phyloP scores from a whole-genome alignment of 1,140 invertebrate genomes.

The Heliconius congener region DNA sequence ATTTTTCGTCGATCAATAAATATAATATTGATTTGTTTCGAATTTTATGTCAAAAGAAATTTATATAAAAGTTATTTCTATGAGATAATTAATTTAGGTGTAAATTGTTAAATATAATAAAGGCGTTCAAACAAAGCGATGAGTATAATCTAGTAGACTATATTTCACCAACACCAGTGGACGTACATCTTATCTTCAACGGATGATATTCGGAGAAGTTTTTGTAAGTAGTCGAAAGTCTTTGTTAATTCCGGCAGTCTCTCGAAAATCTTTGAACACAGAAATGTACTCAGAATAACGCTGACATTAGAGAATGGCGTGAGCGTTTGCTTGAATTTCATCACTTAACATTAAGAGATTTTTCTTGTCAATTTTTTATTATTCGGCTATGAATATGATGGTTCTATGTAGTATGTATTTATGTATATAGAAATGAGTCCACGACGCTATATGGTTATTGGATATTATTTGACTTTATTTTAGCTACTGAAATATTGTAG shows the following conservation, averaged over 20 bases:
- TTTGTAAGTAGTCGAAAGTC: constrained; percentile 36
- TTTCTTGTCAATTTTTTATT: constrained; percentile 17
- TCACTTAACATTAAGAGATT: constrained; percentile 24
- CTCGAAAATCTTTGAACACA: constrained; percentile 36
- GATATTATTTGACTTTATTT: no score
- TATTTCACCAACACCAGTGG: background rate
- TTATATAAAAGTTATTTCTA: background rate
- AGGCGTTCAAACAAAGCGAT: background rate
- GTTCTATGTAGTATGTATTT: background rate
- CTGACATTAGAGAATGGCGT: constrained; percentile 27
- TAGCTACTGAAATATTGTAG: no score
- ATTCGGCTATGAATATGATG: background rate
- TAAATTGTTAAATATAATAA: background rate
- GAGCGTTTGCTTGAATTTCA: constrained; percentile 24
- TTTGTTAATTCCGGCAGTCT: constrained; percentile 36
- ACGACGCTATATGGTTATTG: no score
- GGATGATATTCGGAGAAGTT: constrained; percentile 32
- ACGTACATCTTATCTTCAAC: background rate
- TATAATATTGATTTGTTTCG: background rate
- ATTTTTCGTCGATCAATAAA: background rate
- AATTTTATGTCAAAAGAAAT: background rate
- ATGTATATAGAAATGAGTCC: background rate
- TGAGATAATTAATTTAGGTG: background rate
- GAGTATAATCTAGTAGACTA: background rate
- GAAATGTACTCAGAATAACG: constrained; percentile 40